Base-by-base conservation (phyloP, 2,113 vertebrate genomes). In the Tetrax tetrax region DNA sequence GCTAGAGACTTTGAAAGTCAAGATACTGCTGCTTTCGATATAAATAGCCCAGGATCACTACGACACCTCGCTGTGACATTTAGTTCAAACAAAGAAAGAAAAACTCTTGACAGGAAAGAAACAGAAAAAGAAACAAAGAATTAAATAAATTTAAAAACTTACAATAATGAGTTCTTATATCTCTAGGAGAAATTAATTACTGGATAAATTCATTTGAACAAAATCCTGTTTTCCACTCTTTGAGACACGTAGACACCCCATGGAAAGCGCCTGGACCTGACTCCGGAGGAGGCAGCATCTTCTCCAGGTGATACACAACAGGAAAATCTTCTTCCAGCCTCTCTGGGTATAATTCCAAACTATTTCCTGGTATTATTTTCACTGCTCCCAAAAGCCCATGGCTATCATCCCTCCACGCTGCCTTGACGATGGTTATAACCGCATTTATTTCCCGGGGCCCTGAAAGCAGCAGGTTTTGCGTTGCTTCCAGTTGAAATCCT, bases 1-100 rank as follows among this genome's bases (percentile, higher is more conserved):
- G 20, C 84, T 76, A 31, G 57, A 78, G 54, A 51, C 88, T 94
- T 79, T 91, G 78, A 94, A 94, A 91, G 88, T 74, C 66, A 50
- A 94, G 70, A 51, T 24, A 24, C 35, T 78, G 70, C 70, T 57
- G 70, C 47, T 82, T 82, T 47, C 41, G 22, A 81, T 95, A 89
- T 86, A 95, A 92, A 89, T 82, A 95, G 82, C 76, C 70, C 19
- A 14, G 57, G 71, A 71, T 92, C 3, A 22, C 76, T 81, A 47
- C 13, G 65, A 83, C 92, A 68, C 83, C 78, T 57, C 48, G 13
- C 66, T 74, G 64, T 89, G 86, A 82, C 90, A 95, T 95, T 92
- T 92, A 77, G 59, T 81, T 92, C 81, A 83, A 86, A 89, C 31
- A 65, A 74, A 74, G 50, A 15, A 35, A 35, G 60, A 28, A 59